phyloP scores from a whole-genome alignment of 64 coral and sea anemone species.

The Stichodactyla helianthus region DNA sequence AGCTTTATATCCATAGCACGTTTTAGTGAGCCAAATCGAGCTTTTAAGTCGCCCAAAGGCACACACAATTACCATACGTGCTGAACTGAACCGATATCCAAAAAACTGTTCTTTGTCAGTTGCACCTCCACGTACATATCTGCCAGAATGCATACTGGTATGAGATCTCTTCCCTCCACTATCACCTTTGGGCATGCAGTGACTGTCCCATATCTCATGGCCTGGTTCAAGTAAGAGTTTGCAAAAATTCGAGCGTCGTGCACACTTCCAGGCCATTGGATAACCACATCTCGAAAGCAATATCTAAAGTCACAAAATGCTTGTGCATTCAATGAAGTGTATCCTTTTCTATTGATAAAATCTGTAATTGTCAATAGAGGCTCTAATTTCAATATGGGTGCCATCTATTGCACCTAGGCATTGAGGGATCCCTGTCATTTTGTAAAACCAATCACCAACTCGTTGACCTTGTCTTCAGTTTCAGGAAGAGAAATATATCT shows the following conservation, averaged over 20 bases:
- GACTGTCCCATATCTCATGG: constrained; percentile 13
- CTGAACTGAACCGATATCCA: constrained; percentile 11
- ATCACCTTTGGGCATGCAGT: constrained; percentile 18
- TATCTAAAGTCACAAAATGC: constrained; percentile 32
- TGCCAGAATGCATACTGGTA: constrained; percentile 23
- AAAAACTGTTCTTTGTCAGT: constrained; percentile 24
- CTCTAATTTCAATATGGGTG: not conserved
- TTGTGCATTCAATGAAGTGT: constrained; percentile 25
- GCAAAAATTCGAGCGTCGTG: constrained; percentile 33
- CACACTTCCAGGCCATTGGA: constrained; percentile 28
- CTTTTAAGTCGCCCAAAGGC: too few species aligned
- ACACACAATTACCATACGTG: not conserved
- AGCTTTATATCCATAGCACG: constrained; percentile 24
- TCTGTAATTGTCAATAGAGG: not conserved
- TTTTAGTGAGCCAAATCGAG: constrained; percentile 17
- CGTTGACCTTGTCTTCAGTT: constrained; percentile 5
- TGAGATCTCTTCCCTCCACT: constrained; percentile 4
- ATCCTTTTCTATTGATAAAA: constrained; percentile 26
- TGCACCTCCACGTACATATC: constrained; percentile 13
- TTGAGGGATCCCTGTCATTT: not conserved
- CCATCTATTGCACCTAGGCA: not conserved
- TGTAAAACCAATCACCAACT: not conserved
- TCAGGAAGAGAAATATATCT: constrained; percentile 1
- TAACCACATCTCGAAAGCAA: constrained; percentile 23
- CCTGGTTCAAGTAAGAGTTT: constrained; percentile 18